Conservation (phyloP, 1,140 invertebrate genomes). For the Lysiphlebus fabarum region DNA sequence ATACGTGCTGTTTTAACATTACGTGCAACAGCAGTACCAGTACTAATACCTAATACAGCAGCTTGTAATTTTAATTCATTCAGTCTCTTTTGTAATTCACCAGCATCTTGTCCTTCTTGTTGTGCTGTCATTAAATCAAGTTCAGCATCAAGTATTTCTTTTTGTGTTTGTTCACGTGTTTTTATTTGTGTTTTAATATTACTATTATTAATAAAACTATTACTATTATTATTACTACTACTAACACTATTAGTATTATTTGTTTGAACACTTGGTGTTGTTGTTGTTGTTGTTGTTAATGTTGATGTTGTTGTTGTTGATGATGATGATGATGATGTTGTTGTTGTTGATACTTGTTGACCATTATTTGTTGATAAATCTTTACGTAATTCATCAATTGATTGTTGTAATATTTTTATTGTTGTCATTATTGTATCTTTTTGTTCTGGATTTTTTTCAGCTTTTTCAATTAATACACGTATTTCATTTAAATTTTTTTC, state of each 20-base stretch:
- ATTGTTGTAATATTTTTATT: conserved; percentile 71
- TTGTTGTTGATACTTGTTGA: conserved; percentile 31
- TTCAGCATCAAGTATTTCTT: conserved; percentile 84
- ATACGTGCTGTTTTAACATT: conserved; percentile 28
- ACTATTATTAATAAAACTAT: no score
- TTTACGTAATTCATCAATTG: conserved; percentile 72
- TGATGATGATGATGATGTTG: conserved; percentile 9
- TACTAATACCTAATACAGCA: conserved; percentile 45
- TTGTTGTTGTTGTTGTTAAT: no score
- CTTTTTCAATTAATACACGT: conserved; percentile 68
- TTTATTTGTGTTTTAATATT: conserved; percentile 38
- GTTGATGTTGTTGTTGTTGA: no score
- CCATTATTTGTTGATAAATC: conserved; percentile 58
- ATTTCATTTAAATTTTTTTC: conserved; percentile 78
- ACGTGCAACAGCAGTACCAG: conserved; percentile 30
- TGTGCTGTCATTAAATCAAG: conserved; percentile 82
- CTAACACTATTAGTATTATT: no score
- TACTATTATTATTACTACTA: no score
- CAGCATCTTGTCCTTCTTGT: conserved; percentile 73
- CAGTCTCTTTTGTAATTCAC: conserved; percentile 69
- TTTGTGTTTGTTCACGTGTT: conserved; percentile 67
- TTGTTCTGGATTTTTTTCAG: conserved; percentile 71
- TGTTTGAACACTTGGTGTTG: no score
- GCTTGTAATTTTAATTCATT: conserved; percentile 69
- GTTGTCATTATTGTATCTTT: conserved; percentile 67